A percentile compares a stretch with the other conserved stretches of the same genome.
Evolutionary conservation across 2,888 invertebrate genomes (phyloP).

Genomic region (Drosophila cognata): DNA sequence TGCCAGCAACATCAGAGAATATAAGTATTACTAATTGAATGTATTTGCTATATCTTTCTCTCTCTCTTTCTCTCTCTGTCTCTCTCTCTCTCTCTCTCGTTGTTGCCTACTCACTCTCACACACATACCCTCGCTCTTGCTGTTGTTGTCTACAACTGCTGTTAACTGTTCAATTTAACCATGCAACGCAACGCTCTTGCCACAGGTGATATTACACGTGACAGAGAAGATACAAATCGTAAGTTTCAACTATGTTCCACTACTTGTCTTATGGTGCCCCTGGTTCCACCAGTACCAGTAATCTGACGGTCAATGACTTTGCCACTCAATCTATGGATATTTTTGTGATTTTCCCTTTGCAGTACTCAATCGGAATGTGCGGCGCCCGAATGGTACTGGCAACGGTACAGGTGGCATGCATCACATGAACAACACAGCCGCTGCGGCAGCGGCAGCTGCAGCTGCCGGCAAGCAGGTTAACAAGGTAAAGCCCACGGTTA

Average conservation of each 20-base stretch:
- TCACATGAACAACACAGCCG: conserved; percentile 88
- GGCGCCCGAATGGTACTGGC: conserved; percentile 85
- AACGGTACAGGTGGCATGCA: conserved; percentile 77
- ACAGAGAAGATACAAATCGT: conserved; percentile 91
- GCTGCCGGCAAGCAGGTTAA: conserved; percentile 90
- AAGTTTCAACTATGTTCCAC: conserved; percentile 86
- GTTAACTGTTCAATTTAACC: conserved; percentile 19
- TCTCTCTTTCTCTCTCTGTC: conserved; percentile 20
- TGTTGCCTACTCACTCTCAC: conserved; percentile 1
- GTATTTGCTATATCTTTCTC: conserved; percentile 38
- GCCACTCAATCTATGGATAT: not conserved
- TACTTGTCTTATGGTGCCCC: not conserved
- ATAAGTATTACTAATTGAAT: conserved; percentile 56
- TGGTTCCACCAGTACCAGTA: not conserved
- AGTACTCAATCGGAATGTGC: conserved; percentile 93
- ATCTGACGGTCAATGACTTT: conserved; percentile 14
- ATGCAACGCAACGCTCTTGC: conserved; percentile 31
- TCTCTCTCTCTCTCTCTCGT: conserved; percentile 23
- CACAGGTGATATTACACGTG: conserved; percentile 90
- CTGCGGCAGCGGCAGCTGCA: conserved; percentile 82
- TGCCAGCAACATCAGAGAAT: conserved; percentile 22
- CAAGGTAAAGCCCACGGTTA: conserved; percentile 95
- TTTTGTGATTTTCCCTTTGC: conserved; percentile 62
- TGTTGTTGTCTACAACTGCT: conserved; percentile 25
- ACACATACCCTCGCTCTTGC: conserved; percentile 13